Percentiles rank a stretch among this genome's conserved stretches.
Conservation (phyloP, 2,113 vertebrate genomes). For the Centrocercus urophasianus region DNA sequence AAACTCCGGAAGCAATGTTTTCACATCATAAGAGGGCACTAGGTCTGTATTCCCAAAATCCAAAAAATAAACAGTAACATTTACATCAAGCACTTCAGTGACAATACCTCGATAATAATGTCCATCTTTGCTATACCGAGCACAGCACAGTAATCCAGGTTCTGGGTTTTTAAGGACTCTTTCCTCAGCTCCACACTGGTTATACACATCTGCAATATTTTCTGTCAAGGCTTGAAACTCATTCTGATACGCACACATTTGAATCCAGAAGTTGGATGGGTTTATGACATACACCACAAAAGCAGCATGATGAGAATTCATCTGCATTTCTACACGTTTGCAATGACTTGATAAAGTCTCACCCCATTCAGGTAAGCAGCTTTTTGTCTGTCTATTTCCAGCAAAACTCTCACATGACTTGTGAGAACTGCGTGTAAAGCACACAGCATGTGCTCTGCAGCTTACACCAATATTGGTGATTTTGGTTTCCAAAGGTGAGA, state of each 20-base stretch:
- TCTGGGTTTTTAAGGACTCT: conserved; percentile 82
- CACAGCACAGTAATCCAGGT: conserved; percentile 87
- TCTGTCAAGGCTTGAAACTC: conserved; percentile 85
- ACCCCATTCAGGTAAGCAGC: background rate
- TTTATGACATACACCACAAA: conserved; percentile 83
- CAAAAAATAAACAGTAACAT: conserved; percentile 84
- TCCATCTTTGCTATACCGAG: conserved; percentile 84
- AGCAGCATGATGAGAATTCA: conserved; percentile 74
- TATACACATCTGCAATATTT: conserved; percentile 79
- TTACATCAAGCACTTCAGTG: conserved; percentile 69
- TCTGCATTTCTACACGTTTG: conserved; percentile 75
- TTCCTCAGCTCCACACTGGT: conserved; percentile 75
- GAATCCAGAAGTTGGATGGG: conserved; percentile 90
- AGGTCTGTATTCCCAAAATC: conserved; percentile 93
- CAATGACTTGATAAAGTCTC: conserved; percentile 7
- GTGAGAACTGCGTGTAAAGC: background rate
- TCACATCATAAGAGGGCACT: conserved; percentile 82
- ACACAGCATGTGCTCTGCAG: background rate
- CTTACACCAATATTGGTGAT: background rate
- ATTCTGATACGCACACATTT: conserved; percentile 75
- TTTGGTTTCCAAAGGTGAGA: background rate
- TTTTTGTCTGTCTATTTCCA: background rate
- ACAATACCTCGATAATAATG: conserved; percentile 87
- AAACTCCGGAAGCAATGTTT: conserved; percentile 84
- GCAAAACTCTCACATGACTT: background rate